A percentile compares a stretch with the other conserved stretches of the same genome.
phyloP scores from a whole-genome alignment of 2,888 invertebrate genomes.

The Gasteruption jaculator region DNA sequence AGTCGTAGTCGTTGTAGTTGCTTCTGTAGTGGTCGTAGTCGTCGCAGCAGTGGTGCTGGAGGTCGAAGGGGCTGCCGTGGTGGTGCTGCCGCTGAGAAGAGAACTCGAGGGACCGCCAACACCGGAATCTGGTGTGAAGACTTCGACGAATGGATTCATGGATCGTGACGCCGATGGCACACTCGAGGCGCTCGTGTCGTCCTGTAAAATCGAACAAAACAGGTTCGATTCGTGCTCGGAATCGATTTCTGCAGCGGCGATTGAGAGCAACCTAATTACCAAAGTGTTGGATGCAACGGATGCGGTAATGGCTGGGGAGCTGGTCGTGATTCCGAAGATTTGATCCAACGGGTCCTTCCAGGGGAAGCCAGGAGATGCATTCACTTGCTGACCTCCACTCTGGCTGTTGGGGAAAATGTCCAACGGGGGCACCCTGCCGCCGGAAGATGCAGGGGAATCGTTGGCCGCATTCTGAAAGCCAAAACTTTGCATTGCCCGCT shows the following conservation, averaged over 20 bases:
- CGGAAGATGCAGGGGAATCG: constrained; percentile 28
- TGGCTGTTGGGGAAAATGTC: constrained; percentile 33
- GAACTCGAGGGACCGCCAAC: constrained; percentile 28
- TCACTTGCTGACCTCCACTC: constrained; percentile 29
- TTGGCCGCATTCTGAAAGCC: constrained; percentile 33
- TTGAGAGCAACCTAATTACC: constrained; percentile 24
- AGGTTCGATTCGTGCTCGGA: background rate
- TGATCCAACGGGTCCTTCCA: constrained; percentile 48
- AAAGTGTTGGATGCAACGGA: constrained; percentile 43
- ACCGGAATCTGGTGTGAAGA: constrained; percentile 36
- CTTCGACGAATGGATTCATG: constrained; percentile 36
- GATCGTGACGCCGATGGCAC: constrained; percentile 29
- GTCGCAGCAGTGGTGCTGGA: constrained; percentile 21
- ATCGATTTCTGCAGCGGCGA: background rate
- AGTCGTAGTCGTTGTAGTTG: constrained; percentile 19
- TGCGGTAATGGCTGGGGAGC: constrained; percentile 38
- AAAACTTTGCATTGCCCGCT: constrained; percentile 2
- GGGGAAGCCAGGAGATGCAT: constrained; percentile 41
- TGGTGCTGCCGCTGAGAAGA: too few species aligned
- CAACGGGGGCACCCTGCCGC: constrained; percentile 29
- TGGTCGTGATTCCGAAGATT: constrained; percentile 47
- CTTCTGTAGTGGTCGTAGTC: constrained; percentile 20
- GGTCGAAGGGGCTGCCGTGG: constrained; percentile 21
- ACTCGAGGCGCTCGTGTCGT: constrained; percentile 32
- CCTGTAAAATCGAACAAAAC: constrained; percentile 24